Evolutionary conservation across 2,888 invertebrate species (phyloP).

Genomic region (Cacoxenus indagator): DNA sequence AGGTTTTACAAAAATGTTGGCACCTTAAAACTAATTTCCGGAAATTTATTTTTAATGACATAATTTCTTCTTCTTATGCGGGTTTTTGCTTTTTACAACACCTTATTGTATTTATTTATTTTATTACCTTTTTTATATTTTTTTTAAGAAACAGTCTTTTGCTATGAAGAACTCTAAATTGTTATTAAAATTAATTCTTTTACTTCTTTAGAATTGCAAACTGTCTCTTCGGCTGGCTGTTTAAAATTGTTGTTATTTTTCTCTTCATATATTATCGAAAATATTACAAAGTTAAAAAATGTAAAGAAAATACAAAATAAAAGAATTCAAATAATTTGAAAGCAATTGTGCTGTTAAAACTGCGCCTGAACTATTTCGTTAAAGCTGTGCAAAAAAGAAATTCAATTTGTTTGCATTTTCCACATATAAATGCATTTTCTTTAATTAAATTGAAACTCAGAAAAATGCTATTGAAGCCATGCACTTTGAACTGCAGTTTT

Average conservation of each 20-base stretch:
- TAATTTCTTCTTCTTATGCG: slow-evolving; percentile 31
- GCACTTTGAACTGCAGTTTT: slow-evolving; percentile 1
- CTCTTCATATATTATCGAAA: too few relatives aligned
- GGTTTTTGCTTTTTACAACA: slow-evolving; percentile 9
- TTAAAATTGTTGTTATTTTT: too few relatives aligned
- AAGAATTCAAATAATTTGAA: neutral
- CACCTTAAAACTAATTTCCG: slow-evolving; percentile 30
- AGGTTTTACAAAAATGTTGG: slow-evolving; percentile 46
- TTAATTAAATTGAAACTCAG: neutral
- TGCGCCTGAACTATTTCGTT: neutral
- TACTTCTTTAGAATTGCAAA: neutral
- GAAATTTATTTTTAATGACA: slow-evolving; percentile 33
- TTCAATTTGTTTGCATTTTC: neutral
- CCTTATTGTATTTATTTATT: slow-evolving; percentile 36
- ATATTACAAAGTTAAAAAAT: neutral
- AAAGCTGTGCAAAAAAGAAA: neutral
- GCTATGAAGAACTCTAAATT: slow-evolving; percentile 58
- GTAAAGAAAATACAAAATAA: neutral
- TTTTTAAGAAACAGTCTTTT: slow-evolving; percentile 60
- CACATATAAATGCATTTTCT: neutral
- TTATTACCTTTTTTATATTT: slow-evolving; percentile 32
- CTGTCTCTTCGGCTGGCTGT: neutral
- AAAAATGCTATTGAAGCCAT: slow-evolving; percentile 20
- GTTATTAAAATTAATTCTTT: slow-evolving; percentile 22
- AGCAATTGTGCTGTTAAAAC: neutral